A percentile compares a stretch with the other conserved stretches of the same genome.
phyloP scores from a whole-genome alignment of 2,888 invertebrate species.

The Netelia inedita region DNA sequence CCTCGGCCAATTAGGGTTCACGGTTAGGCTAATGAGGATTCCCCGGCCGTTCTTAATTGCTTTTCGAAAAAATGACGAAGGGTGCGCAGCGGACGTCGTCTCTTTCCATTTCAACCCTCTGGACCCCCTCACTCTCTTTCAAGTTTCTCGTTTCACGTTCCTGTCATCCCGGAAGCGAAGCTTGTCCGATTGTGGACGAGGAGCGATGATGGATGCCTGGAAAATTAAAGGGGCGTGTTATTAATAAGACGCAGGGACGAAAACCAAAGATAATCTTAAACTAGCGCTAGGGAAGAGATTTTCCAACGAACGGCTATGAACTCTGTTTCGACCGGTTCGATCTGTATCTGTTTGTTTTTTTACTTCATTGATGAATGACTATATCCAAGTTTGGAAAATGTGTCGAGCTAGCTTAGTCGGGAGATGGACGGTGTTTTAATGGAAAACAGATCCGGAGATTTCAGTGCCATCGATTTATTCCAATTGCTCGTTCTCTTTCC shows the following conservation, averaged over 20 bases:
- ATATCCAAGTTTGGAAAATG: constrained; percentile 12
- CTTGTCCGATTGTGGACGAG: constrained; percentile 52
- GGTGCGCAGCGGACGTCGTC: not conserved
- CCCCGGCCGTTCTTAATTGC: constrained; percentile 74
- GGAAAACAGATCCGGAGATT: not conserved
- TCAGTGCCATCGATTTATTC: not conserved
- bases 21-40: constrained; percentile 72
- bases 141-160: constrained; percentile 34
- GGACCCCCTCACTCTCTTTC: not conserved
- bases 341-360: constrained; percentile 5
- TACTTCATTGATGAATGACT: constrained; percentile 10
- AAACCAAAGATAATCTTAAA: constrained; percentile 27
- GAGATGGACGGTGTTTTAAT: too few relatives aligned
- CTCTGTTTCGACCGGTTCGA: constrained; percentile 29
- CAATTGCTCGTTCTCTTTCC: constrained; percentile 8
- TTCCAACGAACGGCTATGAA: constrained; percentile 6
- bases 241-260: constrained; percentile 25
- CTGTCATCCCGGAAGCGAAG: constrained; percentile 69
- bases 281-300: not conserved
- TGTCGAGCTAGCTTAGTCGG: not conserved
- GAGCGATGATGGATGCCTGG: constrained; percentile 56
- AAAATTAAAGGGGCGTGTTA: constrained; percentile 52
- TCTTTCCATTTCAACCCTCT: not conserved
- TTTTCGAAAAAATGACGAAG: constrained; percentile 70
- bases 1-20: constrained; percentile 75